Conservation (phyloP, 2,888 invertebrate genomes). For the Eupithecia subumbrata region DNA sequence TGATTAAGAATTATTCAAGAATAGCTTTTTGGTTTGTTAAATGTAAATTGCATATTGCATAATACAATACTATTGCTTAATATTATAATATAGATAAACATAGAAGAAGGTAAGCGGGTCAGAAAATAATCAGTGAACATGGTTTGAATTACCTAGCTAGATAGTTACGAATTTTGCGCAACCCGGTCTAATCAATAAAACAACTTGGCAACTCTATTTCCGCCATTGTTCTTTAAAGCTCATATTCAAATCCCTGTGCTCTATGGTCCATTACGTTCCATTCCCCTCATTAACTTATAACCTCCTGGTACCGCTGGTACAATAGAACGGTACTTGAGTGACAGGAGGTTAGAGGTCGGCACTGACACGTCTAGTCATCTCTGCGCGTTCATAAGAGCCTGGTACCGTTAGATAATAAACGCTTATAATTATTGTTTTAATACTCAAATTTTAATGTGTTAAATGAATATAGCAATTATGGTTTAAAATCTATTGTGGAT, state of each 20-base stretch:
- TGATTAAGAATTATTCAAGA: conserved; percentile 25
- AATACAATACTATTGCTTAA: neutral
- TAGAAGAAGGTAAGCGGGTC: neutral
- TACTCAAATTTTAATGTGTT: conserved; percentile 21
- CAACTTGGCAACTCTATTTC: conserved; percentile 5
- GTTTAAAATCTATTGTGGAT: neutral
- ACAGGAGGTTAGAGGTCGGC: conserved; percentile 61
- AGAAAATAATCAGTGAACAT: no score
- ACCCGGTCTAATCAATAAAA: neutral
- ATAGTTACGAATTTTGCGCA: neutral
- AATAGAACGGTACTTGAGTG: conserved; percentile 50
- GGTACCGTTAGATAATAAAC: conserved; percentile 63
- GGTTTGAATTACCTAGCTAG: no score
- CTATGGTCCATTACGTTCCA: conserved; percentile 21
- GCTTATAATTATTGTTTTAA: conserved; percentile 56
- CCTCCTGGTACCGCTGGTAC: conserved; percentile 55
- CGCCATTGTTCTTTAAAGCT: neutral
- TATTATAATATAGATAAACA: neutral
- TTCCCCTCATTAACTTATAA: conserved; percentile 52
- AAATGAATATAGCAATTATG: conserved; percentile 15
- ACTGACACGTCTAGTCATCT: conserved; percentile 25
- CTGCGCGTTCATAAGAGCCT: conserved; percentile 52
- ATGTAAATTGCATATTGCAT: conserved; percentile 9
- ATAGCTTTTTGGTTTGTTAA: neutral
- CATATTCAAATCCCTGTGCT: conserved; percentile 14